Percentiles rank a stretch among this genome's conserved stretches.
Evolutionary conservation across 2,888 invertebrate genomes (phyloP).

Genomic region (Sesamia inferens): DNA sequence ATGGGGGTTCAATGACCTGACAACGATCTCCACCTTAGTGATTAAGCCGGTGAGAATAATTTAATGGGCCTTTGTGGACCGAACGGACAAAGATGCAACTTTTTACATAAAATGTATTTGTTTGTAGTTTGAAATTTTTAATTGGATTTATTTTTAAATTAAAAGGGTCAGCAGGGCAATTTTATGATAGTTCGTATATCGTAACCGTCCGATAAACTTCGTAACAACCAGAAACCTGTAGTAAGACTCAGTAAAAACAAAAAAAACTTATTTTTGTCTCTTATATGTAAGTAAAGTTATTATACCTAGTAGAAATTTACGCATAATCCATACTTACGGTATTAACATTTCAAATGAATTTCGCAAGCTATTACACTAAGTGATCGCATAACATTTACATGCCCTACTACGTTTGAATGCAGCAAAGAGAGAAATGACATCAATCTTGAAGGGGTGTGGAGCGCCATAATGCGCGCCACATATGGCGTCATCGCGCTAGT

Average conservation of each 20-base stretch:
- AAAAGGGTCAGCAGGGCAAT: background rate
- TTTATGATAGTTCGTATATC: background rate
- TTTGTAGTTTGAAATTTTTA: constrained; percentile 1
- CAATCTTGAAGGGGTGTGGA: constrained; percentile 87
- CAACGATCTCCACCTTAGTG: constrained; percentile 74
- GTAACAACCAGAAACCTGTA: background rate
- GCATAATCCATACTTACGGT: constrained; percentile 27
- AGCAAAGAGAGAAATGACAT: constrained; percentile 80
- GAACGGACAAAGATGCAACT: constrained; percentile 43
- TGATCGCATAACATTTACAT: constrained; percentile 89
- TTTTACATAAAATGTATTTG: constrained; percentile 20
- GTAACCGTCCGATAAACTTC: too few relatives aligned
- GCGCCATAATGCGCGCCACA: constrained; percentile 85
- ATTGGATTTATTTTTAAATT: constrained; percentile 13
- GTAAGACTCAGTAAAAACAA: background rate
- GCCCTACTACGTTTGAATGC: constrained; percentile 87
- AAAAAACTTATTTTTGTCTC: background rate
- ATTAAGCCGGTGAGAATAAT: constrained; percentile 76
- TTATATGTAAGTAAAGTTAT: background rate
- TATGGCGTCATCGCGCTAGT: constrained; percentile 82
- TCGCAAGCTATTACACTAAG: constrained; percentile 85
- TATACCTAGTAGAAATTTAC: background rate
- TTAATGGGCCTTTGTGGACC: constrained; percentile 76
- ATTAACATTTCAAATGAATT: constrained; percentile 66
- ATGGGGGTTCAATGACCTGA: constrained; percentile 79